Percentiles rank a stretch among this genome's conserved stretches.
Conservation (phyloP, 2,888 invertebrate species). For the Cheilosia impressa region DNA sequence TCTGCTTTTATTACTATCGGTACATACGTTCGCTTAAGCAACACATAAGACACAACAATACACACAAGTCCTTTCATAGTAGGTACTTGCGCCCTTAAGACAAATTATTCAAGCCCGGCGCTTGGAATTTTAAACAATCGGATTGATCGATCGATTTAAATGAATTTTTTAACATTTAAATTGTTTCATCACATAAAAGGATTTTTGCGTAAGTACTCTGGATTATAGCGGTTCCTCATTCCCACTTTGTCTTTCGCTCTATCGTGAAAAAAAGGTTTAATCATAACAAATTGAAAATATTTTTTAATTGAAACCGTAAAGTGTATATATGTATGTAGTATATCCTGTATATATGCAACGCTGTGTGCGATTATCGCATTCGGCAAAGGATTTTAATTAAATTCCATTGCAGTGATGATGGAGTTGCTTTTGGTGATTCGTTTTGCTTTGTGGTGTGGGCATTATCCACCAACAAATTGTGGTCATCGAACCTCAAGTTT, state of each 20-base stretch:
- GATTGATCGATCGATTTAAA: constrained; percentile 75
- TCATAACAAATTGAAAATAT: constrained; percentile 75
- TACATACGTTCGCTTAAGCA: not conserved
- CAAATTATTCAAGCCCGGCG: constrained; percentile 46
- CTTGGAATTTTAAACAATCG: constrained; percentile 43
- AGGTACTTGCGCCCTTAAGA: constrained; percentile 32
- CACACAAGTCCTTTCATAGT: not conserved
- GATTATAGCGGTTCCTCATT: constrained; percentile 61
- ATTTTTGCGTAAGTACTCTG: constrained; percentile 67
- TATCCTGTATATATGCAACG: constrained; percentile 27
- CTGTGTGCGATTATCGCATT: constrained; percentile 65
- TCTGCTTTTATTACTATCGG: not conserved
- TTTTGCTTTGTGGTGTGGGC: constrained; percentile 55
- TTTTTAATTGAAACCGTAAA: constrained; percentile 71
- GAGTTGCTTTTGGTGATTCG: constrained; percentile 67
- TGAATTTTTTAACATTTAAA: constrained; percentile 74
- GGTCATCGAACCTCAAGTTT: constrained; percentile 43
- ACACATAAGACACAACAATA: constrained; percentile 1
- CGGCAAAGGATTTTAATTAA: constrained; percentile 74
- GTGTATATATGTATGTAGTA: constrained; percentile 16
- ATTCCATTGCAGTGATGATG: constrained; percentile 70
- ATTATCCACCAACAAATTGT: constrained; percentile 20
- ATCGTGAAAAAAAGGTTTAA: constrained; percentile 67
- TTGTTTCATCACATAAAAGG: constrained; percentile 75
- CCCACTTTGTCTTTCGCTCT: constrained; percentile 58